Evolutionary conservation across 2,113 vertebrate genomes (phyloP), one percentile per base, ranked within the genome.

Genomic region (Indri indri): DNA sequence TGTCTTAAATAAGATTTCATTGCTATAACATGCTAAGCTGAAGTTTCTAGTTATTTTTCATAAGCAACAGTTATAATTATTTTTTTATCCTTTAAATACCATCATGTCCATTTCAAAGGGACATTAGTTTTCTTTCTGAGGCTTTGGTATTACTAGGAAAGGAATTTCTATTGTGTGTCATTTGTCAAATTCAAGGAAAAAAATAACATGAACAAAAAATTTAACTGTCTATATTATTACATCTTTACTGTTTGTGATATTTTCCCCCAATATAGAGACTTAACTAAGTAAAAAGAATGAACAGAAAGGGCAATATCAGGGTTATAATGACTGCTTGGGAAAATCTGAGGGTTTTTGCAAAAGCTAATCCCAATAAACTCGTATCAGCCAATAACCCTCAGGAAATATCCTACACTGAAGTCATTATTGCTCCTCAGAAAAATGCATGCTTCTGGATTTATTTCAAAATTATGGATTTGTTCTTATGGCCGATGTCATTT

Each of bases 341-440:
- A 91, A 82, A 84, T 42, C 50, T 89, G 66, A 96, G 93, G 50
- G n/a, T 94, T 97, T 97, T 84, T 97, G 84, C 61, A 59, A 91
- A 96, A 68, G 45, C 61, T 88, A 95, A 76, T 54, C 5, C 70
- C 34, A 92, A 92, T 97, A 97, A 94, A 95, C 45, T 79, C 85
- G 59, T 95, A 93, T 63, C 95, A 83, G 88, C 95, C 87, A 94
- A 89, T 95, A 98, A 97, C 94, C 83, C 73, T 70, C 84, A 98
- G 86, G 86, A 97, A 98, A 86, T 93, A 45, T 91, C 91, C 94
- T 97, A 91, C 95, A 96, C 68, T 95, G 94, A 96, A 96, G 82
- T 92, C 96, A 97, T 96, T 97, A 97, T 86, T 95, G 63, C 70
- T 96, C 81, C 73, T 97, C 79, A 61, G 87, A 97, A 96, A 98